phyloP scores from a whole-genome alignment of 1,140 invertebrate species.

The Druon quercuslanigerum region DNA sequence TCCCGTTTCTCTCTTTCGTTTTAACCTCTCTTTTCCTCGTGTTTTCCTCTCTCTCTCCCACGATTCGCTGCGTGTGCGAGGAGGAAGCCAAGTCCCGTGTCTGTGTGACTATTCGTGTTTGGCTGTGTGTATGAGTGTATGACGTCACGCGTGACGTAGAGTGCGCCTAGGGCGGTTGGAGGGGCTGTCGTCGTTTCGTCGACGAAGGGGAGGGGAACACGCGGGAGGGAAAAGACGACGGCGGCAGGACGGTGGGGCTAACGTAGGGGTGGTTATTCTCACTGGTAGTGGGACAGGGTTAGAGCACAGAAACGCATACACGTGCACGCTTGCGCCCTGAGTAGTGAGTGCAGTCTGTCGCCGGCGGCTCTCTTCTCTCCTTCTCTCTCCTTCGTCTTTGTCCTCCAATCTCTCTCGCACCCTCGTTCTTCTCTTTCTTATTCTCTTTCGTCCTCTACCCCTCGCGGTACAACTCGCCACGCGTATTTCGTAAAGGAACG shows the following conservation, averaged over 20 bases:
- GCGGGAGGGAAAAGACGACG: conserved; percentile 49
- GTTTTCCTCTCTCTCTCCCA: conserved; percentile 19
- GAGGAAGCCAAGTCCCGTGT: conserved; percentile 34
- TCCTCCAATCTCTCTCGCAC: conserved; percentile 27
- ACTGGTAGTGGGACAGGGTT: conserved; percentile 58
- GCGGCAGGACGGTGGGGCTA: conserved; percentile 31
- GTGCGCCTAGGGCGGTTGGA: conserved; percentile 40
- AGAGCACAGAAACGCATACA: conserved; percentile 59
- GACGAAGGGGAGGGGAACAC: conserved; percentile 24
- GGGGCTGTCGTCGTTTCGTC: conserved; percentile 41
- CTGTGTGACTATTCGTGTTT: conserved; percentile 30
- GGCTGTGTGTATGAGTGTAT: conserved; percentile 35
- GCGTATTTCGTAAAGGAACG: conserved; percentile 36
- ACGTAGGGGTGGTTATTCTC: conserved; percentile 42
- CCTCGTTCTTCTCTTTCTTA: conserved; percentile 31
- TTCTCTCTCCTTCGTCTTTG: conserved; percentile 32
- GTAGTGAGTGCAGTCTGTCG: conserved; percentile 55
- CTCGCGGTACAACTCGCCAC: conserved; percentile 40
- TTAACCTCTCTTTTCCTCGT: conserved; percentile 35
- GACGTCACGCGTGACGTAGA: conserved; percentile 66
- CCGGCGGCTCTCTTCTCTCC: conserved; percentile 45
- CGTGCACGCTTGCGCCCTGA: conserved; percentile 64
- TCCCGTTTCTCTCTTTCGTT: conserved; percentile 38
- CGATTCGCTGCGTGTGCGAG: conserved; percentile 37
- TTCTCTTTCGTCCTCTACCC: conserved; percentile 36